These are phyloP conservation scores for Labeo catla DNA, from an alignment of 2,113 vertebrate genomes.

Conservation along the genomic window DNA sequence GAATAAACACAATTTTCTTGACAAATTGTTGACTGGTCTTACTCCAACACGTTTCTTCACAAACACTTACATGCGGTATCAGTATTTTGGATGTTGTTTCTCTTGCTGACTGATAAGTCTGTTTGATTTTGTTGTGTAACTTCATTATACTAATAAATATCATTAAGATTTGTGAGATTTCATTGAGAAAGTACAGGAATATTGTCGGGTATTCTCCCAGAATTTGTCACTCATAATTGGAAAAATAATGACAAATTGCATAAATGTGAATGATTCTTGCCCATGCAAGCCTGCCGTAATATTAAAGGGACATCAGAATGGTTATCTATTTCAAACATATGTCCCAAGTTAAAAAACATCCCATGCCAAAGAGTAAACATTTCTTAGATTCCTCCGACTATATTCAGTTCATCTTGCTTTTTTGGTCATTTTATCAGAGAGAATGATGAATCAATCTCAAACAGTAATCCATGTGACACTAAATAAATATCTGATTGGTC, in stretches of 20 bases:
- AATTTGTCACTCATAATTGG: not conserved
- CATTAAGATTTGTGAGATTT: not conserved
- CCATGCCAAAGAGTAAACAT: not conserved
- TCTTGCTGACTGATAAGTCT: not conserved
- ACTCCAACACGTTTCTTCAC: not conserved
- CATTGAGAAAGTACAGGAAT: not conserved
- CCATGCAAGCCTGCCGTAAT: not conserved
- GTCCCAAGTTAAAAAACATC: not conserved
- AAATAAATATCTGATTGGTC: not conserved
- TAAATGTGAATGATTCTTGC: not conserved
- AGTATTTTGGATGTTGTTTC: not conserved
- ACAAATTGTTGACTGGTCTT: no score
- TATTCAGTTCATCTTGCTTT: not conserved
- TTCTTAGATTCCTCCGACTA: not conserved
- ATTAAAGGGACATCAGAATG: not conserved
- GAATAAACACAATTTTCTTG: no score
- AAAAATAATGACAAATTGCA: not conserved
- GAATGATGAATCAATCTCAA: not conserved
- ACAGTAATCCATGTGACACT: not conserved
- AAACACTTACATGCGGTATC: not conserved
- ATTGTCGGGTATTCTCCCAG: not conserved
- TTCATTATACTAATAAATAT: not conserved
- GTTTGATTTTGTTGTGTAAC: not conserved
- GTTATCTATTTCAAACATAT: not conserved
- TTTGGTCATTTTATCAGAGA: not conserved